Evolutionary conservation across 2,888 invertebrate species (phyloP), one percentile per base, ranked within the genome.

Genomic region (Leptinotarsa haldemani): DNA sequence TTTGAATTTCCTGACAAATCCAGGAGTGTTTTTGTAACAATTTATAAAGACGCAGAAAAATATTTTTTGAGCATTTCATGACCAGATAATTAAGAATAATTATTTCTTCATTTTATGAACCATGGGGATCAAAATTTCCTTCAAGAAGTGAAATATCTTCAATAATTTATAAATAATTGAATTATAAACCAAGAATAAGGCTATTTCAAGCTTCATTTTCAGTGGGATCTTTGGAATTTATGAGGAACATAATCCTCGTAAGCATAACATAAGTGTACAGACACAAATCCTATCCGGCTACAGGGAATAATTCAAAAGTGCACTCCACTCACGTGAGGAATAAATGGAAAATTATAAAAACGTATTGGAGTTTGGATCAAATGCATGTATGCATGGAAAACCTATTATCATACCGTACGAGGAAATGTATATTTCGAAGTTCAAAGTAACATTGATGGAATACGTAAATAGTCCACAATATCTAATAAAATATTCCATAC

Each of bases 311-410:
- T 61, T 61, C 61, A 61, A 61, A 61, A 61, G 61, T 61, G 61
- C 61, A 61, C 61, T 61, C 12, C 18, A n/a, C 40, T 61, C 40
- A n/a, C 61, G 61, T 61, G 61, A 13, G 12, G 22, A 13, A 56
- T 22, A 40, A 68, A 58, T 47, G 25, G 30, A 53, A 68, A 68
- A 46, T 68, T 68, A n/a, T 18, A 46, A 2, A 68, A 47, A 68
- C 56, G 56, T 52, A 53, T 67, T 50, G 30, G 20, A 16, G 67
- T 50, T 53, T 22, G 30, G 20, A 15, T 68, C 30, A 56, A 30
- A 68, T 68, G 22, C 56, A 47, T 20, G 52, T 68, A 68, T 68
- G 46, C 56, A 56, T 56, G 68, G 15, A 56, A 68, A 68, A 47
- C 56, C 46, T 20, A 68, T 68, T 68, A 68, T 68, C 20, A 56